phyloP scores from a whole-genome alignment of 2,888 invertebrate species.

The Lutraria lutraria region DNA sequence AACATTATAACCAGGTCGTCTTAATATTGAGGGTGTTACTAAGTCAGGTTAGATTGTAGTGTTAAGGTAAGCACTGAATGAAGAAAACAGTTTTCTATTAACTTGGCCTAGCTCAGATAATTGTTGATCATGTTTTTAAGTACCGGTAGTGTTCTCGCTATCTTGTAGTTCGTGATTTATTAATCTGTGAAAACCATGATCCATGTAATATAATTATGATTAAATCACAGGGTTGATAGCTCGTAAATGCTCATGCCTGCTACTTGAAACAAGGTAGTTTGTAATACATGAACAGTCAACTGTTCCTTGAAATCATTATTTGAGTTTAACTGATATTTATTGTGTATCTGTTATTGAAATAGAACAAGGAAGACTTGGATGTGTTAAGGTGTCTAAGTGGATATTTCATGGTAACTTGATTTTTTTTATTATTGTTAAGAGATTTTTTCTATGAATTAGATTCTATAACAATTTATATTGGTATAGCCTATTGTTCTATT shows the following conservation, averaged over 20 bases:
- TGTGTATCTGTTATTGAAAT: background rate
- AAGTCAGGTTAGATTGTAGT: too few relatives aligned
- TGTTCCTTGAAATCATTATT: background rate
- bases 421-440: background rate
- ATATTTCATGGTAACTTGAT: background rate
- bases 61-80: background rate
- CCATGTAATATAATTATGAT: background rate
- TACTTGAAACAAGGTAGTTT: background rate
- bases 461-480: background rate
- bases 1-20: too few relatives aligned
- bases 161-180: background rate
- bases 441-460: background rate
- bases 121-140: background rate
- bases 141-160: background rate
- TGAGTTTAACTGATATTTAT: background rate
- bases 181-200: background rate
- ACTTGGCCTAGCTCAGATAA: background rate
- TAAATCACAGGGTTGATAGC: conserved; percentile 2
- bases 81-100: background rate
- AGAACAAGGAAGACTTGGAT: background rate
- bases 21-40: too few relatives aligned
- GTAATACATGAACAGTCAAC: background rate
- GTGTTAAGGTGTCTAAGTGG: background rate
- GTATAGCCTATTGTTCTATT: background rate
- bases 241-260: background rate